Conservation (phyloP, 2,888 invertebrate species). For the Diadegma fenestrale region DNA sequence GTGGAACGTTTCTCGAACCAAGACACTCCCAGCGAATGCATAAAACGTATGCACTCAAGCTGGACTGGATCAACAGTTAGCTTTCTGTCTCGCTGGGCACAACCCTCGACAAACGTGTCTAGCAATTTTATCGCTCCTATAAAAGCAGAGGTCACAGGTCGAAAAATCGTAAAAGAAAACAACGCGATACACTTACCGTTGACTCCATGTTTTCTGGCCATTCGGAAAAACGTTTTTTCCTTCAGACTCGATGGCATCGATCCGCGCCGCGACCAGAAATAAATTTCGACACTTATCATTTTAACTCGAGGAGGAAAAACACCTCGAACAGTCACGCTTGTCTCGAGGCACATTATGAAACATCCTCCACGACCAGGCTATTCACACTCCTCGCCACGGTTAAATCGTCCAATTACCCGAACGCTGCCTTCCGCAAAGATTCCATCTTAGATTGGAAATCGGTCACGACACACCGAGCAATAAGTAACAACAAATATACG, state of each 20-base stretch:
- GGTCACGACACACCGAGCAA: slow-evolving; percentile 55
- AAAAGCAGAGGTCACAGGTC: background rate
- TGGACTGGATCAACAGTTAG: slow-evolving; percentile 45
- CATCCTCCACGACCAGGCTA: slow-evolving; percentile 1
- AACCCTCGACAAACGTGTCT: slow-evolving; percentile 36
- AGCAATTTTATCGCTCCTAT: slow-evolving; percentile 29
- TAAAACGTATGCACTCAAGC: background rate
- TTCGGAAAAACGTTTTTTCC: background rate
- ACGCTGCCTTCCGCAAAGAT: slow-evolving; percentile 59
- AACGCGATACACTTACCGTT: background rate
- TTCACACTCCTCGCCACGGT: slow-evolving; percentile 33
- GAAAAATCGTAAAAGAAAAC: background rate
- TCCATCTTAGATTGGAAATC: slow-evolving; percentile 62
- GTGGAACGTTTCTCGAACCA: background rate
- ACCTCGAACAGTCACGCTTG: slow-evolving; percentile 10
- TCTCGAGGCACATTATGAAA: slow-evolving; percentile 44
- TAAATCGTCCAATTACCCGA: slow-evolving; percentile 69
- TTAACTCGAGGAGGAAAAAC: slow-evolving; percentile 1
- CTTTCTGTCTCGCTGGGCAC: slow-evolving; percentile 22
- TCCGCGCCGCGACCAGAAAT: background rate
- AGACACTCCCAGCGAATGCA: slow-evolving; percentile 2
- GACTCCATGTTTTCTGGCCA: background rate
- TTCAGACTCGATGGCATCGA: slow-evolving; percentile 29
- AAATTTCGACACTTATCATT: background rate
- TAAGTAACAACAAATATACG: slow-evolving; percentile 16